phyloP scores from a whole-genome alignment of 2,888 invertebrate species.

The Xestoiulus laeticollis region DNA sequence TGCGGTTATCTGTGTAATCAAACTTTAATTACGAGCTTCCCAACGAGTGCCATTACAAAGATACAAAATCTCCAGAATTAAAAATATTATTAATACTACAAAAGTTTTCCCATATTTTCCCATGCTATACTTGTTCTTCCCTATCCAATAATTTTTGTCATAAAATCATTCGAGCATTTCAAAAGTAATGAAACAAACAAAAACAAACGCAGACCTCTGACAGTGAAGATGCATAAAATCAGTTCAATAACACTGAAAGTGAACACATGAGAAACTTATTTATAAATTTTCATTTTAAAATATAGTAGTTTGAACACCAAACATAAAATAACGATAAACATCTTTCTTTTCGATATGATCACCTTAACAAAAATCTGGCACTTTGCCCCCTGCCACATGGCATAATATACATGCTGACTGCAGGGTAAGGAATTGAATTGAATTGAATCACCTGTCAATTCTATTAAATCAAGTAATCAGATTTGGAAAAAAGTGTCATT shows the following conservation, averaged over 20 bases:
- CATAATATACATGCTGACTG: no score
- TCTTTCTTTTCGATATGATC: neutral
- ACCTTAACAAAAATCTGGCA: no score
- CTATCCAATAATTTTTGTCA: neutral
- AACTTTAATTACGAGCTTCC: neutral
- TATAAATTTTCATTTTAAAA: neutral
- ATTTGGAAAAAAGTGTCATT: neutral
- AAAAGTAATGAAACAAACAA: neutral
- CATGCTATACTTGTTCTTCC: neutral
- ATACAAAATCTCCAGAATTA: neutral
- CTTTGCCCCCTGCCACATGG: no score
- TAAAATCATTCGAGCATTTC: constrained; percentile 1
- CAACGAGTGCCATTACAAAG: neutral
- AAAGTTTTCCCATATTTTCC: neutral
- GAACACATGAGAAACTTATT: neutral
- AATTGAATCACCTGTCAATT: neutral
- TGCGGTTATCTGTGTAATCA: neutral
- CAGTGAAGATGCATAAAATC: neutral
- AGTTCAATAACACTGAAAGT: neutral
- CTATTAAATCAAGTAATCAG: neutral
- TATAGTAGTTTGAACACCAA: neutral
- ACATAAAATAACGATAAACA: neutral
- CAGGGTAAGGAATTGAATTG: no score
- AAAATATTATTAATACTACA: neutral
- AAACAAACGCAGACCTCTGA: constrained; percentile 7